A percentile compares a stretch with the other conserved stretches of the same genome.
These are phyloP conservation scores for Menura novaehollandiae DNA, from an alignment of 2,113 vertebrate genomes.

Conservation along the genomic window DNA sequence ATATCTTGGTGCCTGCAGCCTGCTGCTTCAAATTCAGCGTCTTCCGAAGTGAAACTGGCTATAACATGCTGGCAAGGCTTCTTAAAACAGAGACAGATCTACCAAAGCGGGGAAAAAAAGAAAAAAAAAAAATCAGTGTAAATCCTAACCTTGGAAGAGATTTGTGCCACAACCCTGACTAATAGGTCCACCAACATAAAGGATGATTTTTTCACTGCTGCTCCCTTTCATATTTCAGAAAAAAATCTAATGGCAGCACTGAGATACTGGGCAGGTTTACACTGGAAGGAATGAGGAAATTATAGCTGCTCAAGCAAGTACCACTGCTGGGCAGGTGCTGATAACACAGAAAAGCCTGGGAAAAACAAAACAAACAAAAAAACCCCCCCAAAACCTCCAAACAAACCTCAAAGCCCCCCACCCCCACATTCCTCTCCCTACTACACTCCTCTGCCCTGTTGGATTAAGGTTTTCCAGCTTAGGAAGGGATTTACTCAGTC, in stretches of 20 bases:
- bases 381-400: fast-evolving
- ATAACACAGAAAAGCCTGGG: neutral
- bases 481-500: neutral
- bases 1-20: neutral
- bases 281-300: neutral
- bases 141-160: neutral
- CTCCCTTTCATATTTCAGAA: neutral
- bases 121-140: neutral
- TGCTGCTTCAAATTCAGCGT: neutral
- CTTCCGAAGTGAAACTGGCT: neutral
- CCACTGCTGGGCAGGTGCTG: neutral
- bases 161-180: neutral
- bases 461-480: neutral
- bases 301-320: neutral
- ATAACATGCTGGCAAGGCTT: neutral
- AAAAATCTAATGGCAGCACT: neutral
- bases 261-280: neutral
- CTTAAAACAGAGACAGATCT: neutral
- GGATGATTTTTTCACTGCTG: neutral
- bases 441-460: neutral
- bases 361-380: neutral
- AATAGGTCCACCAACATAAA: neutral
- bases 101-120: fast-evolving
- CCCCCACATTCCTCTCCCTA: neutral
- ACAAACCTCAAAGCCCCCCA: neutral